Evolutionary conservation across 2,113 vertebrate species (phyloP).

Genomic region (Neomonachus schauinslandi): DNA sequence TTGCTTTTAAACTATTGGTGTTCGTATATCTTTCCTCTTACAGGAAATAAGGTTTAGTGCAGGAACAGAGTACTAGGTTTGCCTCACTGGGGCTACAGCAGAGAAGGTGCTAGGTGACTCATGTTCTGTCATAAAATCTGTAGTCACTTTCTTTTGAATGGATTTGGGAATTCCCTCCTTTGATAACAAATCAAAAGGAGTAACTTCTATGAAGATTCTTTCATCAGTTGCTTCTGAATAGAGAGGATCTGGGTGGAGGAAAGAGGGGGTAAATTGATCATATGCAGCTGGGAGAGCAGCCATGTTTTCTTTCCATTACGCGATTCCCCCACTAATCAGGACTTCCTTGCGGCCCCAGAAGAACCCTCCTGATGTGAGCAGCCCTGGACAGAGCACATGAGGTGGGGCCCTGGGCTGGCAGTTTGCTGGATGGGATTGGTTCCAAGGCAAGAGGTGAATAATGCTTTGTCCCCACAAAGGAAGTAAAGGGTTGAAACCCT

Average conservation of each 20-base stretch:
- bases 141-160: slow-evolving; percentile 70
- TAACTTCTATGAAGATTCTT: slow-evolving; percentile 74
- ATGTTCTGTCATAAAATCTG: slow-evolving; percentile 45
- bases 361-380: neutral
- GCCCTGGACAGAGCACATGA: neutral
- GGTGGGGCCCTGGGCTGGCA: neutral
- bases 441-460: neutral
- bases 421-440: neutral
- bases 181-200: slow-evolving; percentile 57
- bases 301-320: slow-evolving; percentile 33
- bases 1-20: slow-evolving; percentile 61
- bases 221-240: slow-evolving; percentile 65
- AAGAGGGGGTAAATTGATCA: neutral
- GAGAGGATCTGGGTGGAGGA: slow-evolving; percentile 42
- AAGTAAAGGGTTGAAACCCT: slow-evolving; percentile 33
- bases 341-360: neutral
- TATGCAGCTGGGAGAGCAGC: slow-evolving; percentile 47
- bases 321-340: neutral
- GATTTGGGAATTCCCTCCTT: slow-evolving; percentile 69
- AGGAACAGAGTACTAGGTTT: slow-evolving; percentile 67
- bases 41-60: slow-evolving; percentile 74
- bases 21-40: slow-evolving; percentile 63
- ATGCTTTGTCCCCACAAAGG: slow-evolving; percentile 31
- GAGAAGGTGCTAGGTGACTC: slow-evolving; percentile 66
- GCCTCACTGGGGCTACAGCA: slow-evolving; percentile 67